Percentiles rank a stretch among this genome's conserved stretches.
phyloP scores from a whole-genome alignment of 2,888 invertebrate genomes.

The Eretmocerus hayati region DNA sequence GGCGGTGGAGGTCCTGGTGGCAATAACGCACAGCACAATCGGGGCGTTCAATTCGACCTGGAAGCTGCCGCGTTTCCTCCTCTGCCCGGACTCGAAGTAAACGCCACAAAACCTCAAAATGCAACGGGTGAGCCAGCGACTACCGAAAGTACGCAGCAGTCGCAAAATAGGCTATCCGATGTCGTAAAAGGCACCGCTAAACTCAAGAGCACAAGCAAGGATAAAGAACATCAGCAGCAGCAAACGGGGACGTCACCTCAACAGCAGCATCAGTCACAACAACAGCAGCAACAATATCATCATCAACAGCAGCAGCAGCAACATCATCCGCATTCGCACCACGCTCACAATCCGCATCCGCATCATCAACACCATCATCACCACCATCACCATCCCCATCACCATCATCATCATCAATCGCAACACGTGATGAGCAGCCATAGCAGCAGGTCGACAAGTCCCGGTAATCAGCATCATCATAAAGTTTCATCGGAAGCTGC shows the following conservation, averaged over 20 bases:
- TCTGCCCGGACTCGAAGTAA: slow-evolving; percentile 59
- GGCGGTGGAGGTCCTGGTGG: slow-evolving; percentile 3
- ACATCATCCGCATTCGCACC: slow-evolving; percentile 6
- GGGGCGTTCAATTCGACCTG: slow-evolving; percentile 66
- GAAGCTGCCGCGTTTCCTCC: slow-evolving; percentile 76
- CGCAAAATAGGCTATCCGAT: slow-evolving; percentile 65
- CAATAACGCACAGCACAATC: slow-evolving; percentile 43
- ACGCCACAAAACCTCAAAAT: slow-evolving; percentile 36
- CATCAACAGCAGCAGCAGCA: slow-evolving; percentile 9
- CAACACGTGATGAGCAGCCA: slow-evolving; percentile 14
- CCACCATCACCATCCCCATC: slow-evolving; percentile 29
- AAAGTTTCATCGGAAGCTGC: slow-evolving; percentile 31
- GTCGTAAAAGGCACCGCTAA: slow-evolving; percentile 71
- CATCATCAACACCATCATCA: slow-evolving; percentile 21
- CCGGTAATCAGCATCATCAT: slow-evolving; percentile 30
- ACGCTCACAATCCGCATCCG: slow-evolving; percentile 10
- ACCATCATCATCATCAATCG: slow-evolving; percentile 21
- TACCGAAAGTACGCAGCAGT: slow-evolving; percentile 34
- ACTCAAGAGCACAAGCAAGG: slow-evolving; percentile 49
- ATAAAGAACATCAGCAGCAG: slow-evolving; percentile 28
- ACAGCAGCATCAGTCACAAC: not conserved
- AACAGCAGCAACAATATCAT: slow-evolving; percentile 12
- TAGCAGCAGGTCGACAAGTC: slow-evolving; percentile 21
- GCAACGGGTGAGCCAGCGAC: slow-evolving; percentile 31
- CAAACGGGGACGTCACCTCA: not conserved